A percentile compares a stretch with the other conserved stretches of the same genome.
Conservation (phyloP, 2,888 invertebrate genomes). For the Osmoderma eremita region DNA sequence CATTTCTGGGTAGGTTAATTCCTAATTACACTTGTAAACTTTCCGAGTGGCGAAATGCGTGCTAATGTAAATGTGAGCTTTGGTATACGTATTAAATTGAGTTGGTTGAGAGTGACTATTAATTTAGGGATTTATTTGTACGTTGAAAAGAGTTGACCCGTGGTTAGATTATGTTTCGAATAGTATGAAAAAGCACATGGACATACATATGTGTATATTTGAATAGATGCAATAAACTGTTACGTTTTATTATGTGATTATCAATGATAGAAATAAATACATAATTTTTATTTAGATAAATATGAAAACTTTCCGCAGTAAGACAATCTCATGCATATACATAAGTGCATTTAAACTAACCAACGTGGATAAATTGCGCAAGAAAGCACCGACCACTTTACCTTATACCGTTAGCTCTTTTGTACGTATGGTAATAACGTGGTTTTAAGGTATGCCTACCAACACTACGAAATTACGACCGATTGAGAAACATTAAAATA, state of each 20-base stretch:
- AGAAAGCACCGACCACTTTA: not conserved
- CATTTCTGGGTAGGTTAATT: no score
- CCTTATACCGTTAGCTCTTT: constrained; percentile 18
- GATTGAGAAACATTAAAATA: constrained; percentile 19
- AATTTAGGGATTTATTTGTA: no score
- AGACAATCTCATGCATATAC: constrained; percentile 12
- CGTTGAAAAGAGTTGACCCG: no score
- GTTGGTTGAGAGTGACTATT: no score
- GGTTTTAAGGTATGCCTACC: constrained; percentile 8
- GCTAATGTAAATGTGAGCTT: no score
- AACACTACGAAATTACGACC: not conserved
- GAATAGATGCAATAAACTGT: not conserved
- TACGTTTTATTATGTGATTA: constrained; percentile 17
- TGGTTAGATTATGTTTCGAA: not conserved
- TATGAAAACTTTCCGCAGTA: constrained; percentile 1
- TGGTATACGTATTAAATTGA: no score
- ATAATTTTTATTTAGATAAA: constrained; percentile 18
- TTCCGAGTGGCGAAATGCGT: no score
- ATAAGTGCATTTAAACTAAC: not conserved
- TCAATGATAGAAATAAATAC: not conserved
- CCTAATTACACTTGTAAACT: no score
- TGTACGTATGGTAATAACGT: constrained; percentile 13
- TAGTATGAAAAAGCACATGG: not conserved
- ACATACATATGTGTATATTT: constrained; percentile 5
- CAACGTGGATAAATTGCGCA: constrained; percentile 6